Evolutionary conservation across 2,113 vertebrate genomes (phyloP).

Genomic region (Microtus montanus): DNA sequence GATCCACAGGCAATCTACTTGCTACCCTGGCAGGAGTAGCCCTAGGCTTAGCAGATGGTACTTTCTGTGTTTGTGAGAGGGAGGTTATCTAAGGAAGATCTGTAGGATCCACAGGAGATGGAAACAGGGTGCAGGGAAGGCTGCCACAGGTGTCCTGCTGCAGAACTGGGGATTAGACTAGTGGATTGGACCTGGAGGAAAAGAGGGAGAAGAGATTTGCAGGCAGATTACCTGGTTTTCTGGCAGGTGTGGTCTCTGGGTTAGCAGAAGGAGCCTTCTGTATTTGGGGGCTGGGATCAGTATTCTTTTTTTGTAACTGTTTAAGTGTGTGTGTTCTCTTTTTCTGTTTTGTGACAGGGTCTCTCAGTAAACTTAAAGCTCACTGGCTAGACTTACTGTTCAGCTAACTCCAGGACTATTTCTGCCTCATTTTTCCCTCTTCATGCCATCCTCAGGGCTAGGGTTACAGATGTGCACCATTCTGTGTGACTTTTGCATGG

Average conservation of each 20-base stretch:
- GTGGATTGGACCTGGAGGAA: background rate
- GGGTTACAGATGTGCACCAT: background rate
- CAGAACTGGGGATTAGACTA: background rate
- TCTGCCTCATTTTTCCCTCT: background rate
- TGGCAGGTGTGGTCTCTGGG: background rate
- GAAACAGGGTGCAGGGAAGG: background rate
- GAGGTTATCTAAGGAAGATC: background rate
- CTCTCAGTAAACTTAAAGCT: background rate
- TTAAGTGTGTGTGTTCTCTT: background rate
- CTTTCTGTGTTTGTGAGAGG: rapidly evolving
- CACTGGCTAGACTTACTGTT: background rate
- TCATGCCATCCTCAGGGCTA: background rate
- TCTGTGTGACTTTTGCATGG: background rate
- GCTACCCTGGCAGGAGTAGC: background rate
- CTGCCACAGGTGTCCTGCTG: background rate
- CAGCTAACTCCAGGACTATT: background rate
- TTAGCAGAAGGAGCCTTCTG: background rate
- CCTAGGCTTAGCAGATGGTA: background rate
- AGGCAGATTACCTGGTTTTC: background rate
- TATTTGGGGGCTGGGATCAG: background rate
- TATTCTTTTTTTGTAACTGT: background rate
- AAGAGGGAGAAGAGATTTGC: background rate
- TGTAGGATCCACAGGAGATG: no score
- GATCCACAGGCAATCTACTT: background rate
- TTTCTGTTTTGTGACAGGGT: background rate